Base-by-base conservation (phyloP, 37 sponge, comb jelly and placozoan genomes). In the Hormiphora californensis region DNA sequence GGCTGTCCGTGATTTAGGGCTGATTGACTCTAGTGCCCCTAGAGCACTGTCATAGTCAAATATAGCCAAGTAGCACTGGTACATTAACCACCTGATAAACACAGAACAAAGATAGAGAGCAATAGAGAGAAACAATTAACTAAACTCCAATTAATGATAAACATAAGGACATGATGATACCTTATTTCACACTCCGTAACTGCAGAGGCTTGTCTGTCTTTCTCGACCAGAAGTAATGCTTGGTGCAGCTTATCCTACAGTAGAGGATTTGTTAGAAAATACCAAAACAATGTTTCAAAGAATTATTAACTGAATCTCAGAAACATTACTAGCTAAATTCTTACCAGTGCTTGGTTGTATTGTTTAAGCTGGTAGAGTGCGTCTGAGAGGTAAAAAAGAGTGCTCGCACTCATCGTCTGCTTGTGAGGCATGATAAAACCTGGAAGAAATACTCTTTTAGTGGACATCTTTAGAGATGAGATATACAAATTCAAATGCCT, bases 201-300 rank as follows among this genome's bases (percentile, higher is more conserved):
- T n/a, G 81, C 12, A 1, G 21, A 28, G 8, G 35, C 46, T 28
- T 73, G 81, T 43, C 23, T 41, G 1, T 73, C 81, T 41, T 73
- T 73, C 9, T 73, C 81, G 5, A 73, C 21, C 23, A 73, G 46
- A 23, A 73, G 44, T 23, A 73, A n/a, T 1, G 81, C 81, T 73
- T 73, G 81, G 28, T 41, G 81, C 46, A 73, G 23, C 81, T 73
- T 73, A n/a, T 73, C 81, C 81, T 73, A 46, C n/a, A n/a, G n/a
- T n/a, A n/a, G n/a, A n/a, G n/a, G n/a, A n/a, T n/a, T n/a, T n/a
- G n/a, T n/a, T n/a, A n/a, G n/a, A n/a, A n/a, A n/a, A n/a, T n/a
- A n/a, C n/a, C n/a, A n/a, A n/a, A n/a, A n/a, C n/a, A n/a, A n/a
- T n/a, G n/a, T n/a, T n/a, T n/a, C n/a, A n/a, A n/a, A n/a, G n/a